A percentile compares a stretch with the other conserved stretches of the same genome.
Conservation (phyloP, 2,888 invertebrate species). For the Scrobipalpa costella region DNA sequence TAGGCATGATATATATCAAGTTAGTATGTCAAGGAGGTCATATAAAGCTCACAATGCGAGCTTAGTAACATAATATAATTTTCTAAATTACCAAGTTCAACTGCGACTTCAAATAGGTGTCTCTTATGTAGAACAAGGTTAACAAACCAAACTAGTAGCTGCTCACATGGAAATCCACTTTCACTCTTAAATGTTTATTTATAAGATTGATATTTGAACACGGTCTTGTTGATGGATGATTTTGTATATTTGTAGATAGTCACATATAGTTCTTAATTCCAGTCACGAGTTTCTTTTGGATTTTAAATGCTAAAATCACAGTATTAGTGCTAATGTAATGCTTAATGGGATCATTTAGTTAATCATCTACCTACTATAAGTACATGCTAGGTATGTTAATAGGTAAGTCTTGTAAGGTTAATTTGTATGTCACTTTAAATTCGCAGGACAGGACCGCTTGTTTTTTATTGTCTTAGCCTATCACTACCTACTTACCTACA, state of each 20-base stretch:
- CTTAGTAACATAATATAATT: constrained; percentile 37
- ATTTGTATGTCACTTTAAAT: too few species aligned
- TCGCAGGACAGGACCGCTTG: too few species aligned
- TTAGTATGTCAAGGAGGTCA: constrained; percentile 46
- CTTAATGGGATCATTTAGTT: not conserved
- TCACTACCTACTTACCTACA: too few species aligned
- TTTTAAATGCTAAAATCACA: not conserved
- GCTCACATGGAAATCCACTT: not conserved
- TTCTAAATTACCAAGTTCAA: constrained; percentile 41
- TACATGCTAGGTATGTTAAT: not conserved
- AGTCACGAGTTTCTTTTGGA: constrained; percentile 34
- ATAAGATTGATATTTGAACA: constrained; percentile 13
- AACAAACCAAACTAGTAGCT: constrained; percentile 17
- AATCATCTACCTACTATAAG: not conserved
- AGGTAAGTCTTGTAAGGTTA: too few species aligned
- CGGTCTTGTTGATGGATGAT: not conserved
- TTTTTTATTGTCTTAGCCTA: too few species aligned
- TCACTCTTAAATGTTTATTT: not conserved
- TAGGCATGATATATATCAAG: constrained; percentile 5
- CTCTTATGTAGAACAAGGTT: constrained; percentile 49
- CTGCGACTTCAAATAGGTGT: constrained; percentile 36
- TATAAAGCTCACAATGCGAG: constrained; percentile 35
- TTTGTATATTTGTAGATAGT: constrained; percentile 18
- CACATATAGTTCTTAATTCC: constrained; percentile 27
- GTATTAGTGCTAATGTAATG: not conserved